Evolutionary conservation across 2,797 vertebrate species (phyloP), one percentile per base, ranked within the genome.

Genomic region (Martes flavigula): DNA sequence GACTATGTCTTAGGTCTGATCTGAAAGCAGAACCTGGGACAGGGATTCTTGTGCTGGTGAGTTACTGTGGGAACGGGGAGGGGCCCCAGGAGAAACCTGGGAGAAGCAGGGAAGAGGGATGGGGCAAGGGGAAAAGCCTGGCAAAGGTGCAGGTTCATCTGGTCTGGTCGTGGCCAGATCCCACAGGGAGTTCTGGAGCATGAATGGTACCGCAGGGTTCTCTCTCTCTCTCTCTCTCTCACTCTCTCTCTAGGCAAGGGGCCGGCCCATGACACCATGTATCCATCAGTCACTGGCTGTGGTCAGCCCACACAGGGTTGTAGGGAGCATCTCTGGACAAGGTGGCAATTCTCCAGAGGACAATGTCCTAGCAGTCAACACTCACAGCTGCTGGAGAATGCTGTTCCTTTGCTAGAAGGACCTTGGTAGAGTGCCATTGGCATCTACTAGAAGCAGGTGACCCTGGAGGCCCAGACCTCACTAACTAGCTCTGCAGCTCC

Each of bases 21-120:
- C 13, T 87, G 77, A 77, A 48, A 68, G 85, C 82, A 73, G 48
- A 83, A 70, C 48, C 68, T 9, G 25, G 72, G 56, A 38, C 8
- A 23, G 27, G 73, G 17, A 35, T 46, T 48, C 64, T 38, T 9
- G 2, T 15, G 21, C 27, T 56, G 40, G 21, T 54, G 25, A 77
- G 48, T 21, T 35, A 21, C 2, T 17, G 70, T 2, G n/a, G 30
- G 70, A n/a, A 40, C 18, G 25, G 0, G 0, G 64, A n/a, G 35
- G 27, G n/a, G 0, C 0, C 23, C 27, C 0, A 0, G 35, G 60
- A 62, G 25, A 21, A 43, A 12, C 17, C 10, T 30, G 21, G 12
- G 48, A 60, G 27, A 43, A 30, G 14, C 0, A 70, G n/a, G 17
- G 38, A 40, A n/a, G 30, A 40, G 30, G 30, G 30, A 40, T 4